Percentiles rank a stretch among this genome's conserved stretches.
Evolutionary conservation across 2,888 invertebrate species (phyloP).

Genomic region (Athalia rosae): DNA sequence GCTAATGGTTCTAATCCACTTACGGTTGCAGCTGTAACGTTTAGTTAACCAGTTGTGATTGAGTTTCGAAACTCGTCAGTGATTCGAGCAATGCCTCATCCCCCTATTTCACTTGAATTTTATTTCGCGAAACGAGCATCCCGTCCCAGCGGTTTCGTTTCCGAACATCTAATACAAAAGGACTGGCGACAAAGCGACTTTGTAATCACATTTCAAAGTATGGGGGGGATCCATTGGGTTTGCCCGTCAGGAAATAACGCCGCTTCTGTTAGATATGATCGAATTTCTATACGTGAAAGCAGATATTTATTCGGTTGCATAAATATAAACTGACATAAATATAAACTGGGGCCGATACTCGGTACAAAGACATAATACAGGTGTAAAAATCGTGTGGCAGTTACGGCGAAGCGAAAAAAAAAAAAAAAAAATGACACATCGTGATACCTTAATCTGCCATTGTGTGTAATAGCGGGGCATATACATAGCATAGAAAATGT

Average conservation of each 20-base stretch:
- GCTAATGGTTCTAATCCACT: conserved; percentile 31
- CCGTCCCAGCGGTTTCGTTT: not conserved
- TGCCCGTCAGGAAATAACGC: too few relatives aligned
- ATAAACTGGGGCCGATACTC: not conserved
- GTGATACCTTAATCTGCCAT: conserved; percentile 45
- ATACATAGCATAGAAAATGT: conserved; percentile 35
- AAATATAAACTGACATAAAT: too few relatives aligned
- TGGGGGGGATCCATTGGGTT: too few relatives aligned
- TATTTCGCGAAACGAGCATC: not conserved
- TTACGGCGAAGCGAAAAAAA: not conserved
- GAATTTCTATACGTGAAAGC: too few relatives aligned
- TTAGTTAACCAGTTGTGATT: conserved; percentile 19
- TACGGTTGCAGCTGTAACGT: conserved; percentile 18
- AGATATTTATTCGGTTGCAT: too few relatives aligned
- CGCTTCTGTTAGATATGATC: too few relatives aligned
- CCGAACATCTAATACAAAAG: not conserved
- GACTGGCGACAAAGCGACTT: too few relatives aligned
- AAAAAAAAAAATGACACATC: conserved; percentile 25
- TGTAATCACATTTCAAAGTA: not conserved
- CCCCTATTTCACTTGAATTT: conserved; percentile 2
- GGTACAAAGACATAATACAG: not conserved
- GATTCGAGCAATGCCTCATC: conserved; percentile 17
- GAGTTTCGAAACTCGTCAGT: conserved; percentile 12
- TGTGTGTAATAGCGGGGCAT: conserved; percentile 40
- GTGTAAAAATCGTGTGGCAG: not conserved